Evolutionary conservation across 2,113 vertebrate species (phyloP).

Genomic region (Corythornis vintsioides): DNA sequence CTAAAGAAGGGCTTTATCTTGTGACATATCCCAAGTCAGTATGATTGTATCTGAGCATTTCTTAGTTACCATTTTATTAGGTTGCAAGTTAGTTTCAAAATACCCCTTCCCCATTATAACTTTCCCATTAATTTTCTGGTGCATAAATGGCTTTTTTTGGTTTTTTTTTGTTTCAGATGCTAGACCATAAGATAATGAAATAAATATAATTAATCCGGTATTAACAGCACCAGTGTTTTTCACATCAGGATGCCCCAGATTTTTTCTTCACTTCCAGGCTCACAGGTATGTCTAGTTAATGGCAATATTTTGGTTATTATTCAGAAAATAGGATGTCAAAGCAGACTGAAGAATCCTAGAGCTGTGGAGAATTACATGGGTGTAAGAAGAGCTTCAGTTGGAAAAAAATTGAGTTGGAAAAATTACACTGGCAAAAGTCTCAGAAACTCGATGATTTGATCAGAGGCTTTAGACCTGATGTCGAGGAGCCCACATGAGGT

Average conservation of each 20-base stretch:
- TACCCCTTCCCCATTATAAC: neutral
- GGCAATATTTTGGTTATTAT: neutral
- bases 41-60: neutral
- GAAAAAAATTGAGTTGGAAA: neutral
- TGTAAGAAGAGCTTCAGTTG: neutral
- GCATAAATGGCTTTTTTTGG: neutral
- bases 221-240: neutral
- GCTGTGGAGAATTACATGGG: neutral
- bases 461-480: neutral
- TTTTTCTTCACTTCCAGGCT: neutral
- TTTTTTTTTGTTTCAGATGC: neutral
- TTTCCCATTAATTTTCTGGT: neutral
- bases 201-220: neutral
- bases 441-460: neutral
- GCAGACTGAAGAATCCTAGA: neutral
- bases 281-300: neutral
- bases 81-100: neutral
- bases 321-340: neutral
- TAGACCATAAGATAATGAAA: neutral
- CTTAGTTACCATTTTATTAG: neutral
- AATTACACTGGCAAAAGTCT: neutral
- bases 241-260: neutral
- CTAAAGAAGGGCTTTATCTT: conserved; percentile 22
- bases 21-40: neutral
- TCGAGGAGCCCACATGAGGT: neutral